Evolutionary conservation across 2,888 invertebrate species (phyloP).

Genomic region (Mythimna pallens): DNA sequence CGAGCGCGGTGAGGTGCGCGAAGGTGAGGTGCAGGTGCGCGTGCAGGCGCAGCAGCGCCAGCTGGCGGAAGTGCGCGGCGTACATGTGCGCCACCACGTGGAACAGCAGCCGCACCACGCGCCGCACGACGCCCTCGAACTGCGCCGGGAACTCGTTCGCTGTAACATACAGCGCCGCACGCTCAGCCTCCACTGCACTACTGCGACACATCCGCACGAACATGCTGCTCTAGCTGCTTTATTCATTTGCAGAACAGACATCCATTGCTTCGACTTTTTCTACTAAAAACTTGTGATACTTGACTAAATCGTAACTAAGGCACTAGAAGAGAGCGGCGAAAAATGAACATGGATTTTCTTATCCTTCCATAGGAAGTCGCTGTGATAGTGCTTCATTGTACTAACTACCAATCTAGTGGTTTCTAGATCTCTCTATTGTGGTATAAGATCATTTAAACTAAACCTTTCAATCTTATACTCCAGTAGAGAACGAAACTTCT

Average conservation of each 20-base stretch:
- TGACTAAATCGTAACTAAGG: not conserved
- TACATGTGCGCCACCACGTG: constrained; percentile 99
- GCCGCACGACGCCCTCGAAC: constrained; percentile 98
- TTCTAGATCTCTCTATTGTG: too few relatives aligned
- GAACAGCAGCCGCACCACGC: constrained; percentile 98
- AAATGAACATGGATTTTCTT: not conserved
- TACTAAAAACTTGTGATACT: not conserved
- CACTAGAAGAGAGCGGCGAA: not conserved
- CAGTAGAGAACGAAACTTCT: not conserved
- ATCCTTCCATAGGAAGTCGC: not conserved
- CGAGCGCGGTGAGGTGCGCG: constrained; percentile 97
- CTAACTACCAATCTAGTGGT: too few relatives aligned
- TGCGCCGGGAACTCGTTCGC: constrained; percentile 98
- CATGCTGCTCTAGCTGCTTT: too few relatives aligned
- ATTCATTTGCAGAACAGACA: too few relatives aligned
- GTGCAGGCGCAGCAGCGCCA: constrained; percentile 97
- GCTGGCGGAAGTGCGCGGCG: constrained; percentile 99
- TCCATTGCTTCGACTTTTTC: too few relatives aligned
- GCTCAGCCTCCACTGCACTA: not conserved
- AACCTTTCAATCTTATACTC: too few relatives aligned
- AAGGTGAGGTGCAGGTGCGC: constrained; percentile 99
- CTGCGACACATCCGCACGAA: too few relatives aligned
- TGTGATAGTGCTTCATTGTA: not conserved
- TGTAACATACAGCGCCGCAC: constrained; percentile 75
- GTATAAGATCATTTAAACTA: too few relatives aligned